phyloP scores from a whole-genome alignment of 2,888 invertebrate genomes.

The Amiota minor region DNA sequence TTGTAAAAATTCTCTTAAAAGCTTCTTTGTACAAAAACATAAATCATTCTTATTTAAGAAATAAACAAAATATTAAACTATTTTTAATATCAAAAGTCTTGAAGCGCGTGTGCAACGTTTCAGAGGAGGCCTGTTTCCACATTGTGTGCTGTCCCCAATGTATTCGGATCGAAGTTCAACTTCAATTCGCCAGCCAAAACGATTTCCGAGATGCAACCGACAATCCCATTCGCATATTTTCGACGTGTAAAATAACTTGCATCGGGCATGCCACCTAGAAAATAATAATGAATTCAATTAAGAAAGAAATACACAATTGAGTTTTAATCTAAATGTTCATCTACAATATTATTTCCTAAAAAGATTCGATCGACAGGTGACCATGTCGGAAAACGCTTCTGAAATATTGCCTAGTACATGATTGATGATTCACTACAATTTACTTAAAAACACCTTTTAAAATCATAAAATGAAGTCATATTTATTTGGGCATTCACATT shows the following conservation, averaged over 20 bases:
- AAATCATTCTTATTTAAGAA: constrained; percentile 41
- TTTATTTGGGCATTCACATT: too few relatives aligned
- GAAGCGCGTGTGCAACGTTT: constrained; percentile 67
- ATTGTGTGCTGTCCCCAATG: constrained; percentile 73
- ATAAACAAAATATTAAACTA: constrained; percentile 63
- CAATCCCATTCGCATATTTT: constrained; percentile 83
- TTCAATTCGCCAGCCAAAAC: constrained; percentile 86
- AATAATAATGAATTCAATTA: not conserved
- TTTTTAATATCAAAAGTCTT: constrained; percentile 66
- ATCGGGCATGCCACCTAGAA: constrained; percentile 85
- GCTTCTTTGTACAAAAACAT: constrained; percentile 67
- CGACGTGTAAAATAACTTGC: constrained; percentile 81
- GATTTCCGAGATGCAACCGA: constrained; percentile 89
- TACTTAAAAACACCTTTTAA: too few relatives aligned
- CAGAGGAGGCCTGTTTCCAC: constrained; percentile 73
- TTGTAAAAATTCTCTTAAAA: constrained; percentile 63
- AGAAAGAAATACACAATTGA: not conserved
- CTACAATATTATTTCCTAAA: not conserved
- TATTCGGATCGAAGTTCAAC: constrained; percentile 77
- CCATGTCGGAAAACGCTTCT: too few relatives aligned
- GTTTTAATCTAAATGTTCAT: too few relatives aligned
- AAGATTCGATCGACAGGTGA: too few relatives aligned
- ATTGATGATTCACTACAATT: too few relatives aligned
- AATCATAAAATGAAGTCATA: too few relatives aligned
- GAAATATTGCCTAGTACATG: too few relatives aligned